Percentiles rank a stretch among this genome's conserved stretches.
These are phyloP conservation scores for Hoplodrina ambigua DNA, from an alignment of 2,888 invertebrate species.

Conservation along the genomic window DNA sequence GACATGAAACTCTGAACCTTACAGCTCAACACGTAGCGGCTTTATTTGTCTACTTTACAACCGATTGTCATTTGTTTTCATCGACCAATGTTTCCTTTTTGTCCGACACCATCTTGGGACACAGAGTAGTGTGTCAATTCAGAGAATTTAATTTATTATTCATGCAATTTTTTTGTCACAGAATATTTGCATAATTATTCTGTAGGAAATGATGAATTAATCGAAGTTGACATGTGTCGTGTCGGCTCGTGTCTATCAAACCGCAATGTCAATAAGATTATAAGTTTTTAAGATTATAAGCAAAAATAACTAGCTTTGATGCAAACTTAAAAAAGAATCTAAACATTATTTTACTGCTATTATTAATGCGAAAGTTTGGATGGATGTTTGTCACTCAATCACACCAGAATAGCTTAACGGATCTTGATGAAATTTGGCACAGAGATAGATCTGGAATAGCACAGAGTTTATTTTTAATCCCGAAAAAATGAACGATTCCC, in stretches of 20 bases:
- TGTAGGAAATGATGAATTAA: conserved; percentile 15
- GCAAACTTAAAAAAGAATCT: background rate
- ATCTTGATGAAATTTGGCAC: too few species aligned
- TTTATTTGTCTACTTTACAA: background rate
- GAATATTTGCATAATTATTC: background rate
- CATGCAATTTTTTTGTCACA: background rate
- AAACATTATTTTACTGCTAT: too few species aligned
- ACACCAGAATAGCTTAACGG: too few species aligned
- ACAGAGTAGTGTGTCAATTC: conserved; percentile 21
- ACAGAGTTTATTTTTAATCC: too few species aligned
- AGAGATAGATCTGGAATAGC: too few species aligned
- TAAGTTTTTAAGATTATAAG: too few species aligned
- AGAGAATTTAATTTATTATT: conserved; percentile 20
- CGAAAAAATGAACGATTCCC: too few species aligned
- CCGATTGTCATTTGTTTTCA: background rate
- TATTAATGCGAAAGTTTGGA: too few species aligned
- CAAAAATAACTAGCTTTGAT: background rate
- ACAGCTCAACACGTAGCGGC: background rate
- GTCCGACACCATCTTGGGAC: background rate
- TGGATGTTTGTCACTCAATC: too few species aligned
- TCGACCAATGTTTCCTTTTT: background rate
- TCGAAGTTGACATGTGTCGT: conserved; percentile 36
- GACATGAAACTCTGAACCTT: background rate
- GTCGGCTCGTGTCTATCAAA: conserved; percentile 7
- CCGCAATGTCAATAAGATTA: conserved; percentile 16